Evolutionary conservation across 2,888 invertebrate genomes (phyloP), one percentile per base, ranked within the genome.

Genomic region (Drosophila borealis): DNA sequence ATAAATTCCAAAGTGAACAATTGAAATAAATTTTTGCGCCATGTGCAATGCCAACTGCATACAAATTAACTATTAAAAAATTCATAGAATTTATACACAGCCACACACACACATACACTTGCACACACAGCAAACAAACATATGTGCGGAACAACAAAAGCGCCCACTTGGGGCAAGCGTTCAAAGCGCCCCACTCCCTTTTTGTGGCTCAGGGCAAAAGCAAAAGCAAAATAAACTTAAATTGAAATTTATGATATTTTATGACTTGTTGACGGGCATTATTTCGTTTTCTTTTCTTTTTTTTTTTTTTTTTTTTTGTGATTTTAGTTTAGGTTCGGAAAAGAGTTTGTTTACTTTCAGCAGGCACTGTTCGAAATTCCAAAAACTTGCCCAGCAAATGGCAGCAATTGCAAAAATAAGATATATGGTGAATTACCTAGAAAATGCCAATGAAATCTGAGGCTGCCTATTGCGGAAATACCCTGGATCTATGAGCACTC

Each of bases 1-100:
- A 83, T 83, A 89, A 90, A 88, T 88, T 90, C 90, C 90, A 82
- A 88, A 86, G 87, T 78, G 87, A 89, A 90, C 90, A 88, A 88
- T 90, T 90, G 88, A 88, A 88, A 88, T 88, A 88, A 90, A 88
- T 88, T 90, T 88, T 88, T 90, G 87, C 87, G 87, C 87, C 90
- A 90, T 85, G 89, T 74, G 74, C 83, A 64, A 80, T 73, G 82
- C 78, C 83, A 86, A 80, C 71, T 90, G 87, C 90, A 88, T 88
- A 88, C 87, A 89, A 87, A 87, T 90, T 46, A 89, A 87, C 88
- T 88, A 80, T 87, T 87, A 89, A 89, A 89, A 88, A 89, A 87
- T 88, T 88, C 85, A 85, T 90, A 90, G 86, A 87, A 89, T 81
- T 87, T 79, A 79, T 87, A 80, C 76, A 87, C 70, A 81, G 19